Percentiles rank a stretch among this genome's conserved stretches.
These are phyloP conservation scores for Sebastes nivosus DNA, from an alignment of 2,797 vertebrate species.

Conservation along the genomic window DNA sequence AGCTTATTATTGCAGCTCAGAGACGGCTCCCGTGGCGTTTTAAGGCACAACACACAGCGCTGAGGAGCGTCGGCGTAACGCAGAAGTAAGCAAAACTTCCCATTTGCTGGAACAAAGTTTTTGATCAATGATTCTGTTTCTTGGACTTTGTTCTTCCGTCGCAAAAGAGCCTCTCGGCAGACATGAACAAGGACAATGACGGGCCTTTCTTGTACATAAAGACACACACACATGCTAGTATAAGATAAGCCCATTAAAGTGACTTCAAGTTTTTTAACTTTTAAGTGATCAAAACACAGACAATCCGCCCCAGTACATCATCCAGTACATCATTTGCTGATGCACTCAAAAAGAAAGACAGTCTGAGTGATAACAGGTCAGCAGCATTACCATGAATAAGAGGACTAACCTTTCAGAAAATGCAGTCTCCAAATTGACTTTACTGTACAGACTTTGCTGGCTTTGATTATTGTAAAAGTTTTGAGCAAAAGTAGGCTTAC, in stretches of 20 bases:
- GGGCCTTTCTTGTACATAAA: background rate
- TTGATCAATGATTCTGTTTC: slow-evolving; percentile 35
- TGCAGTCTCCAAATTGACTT: background rate
- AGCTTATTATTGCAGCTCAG: slow-evolving; percentile 34
- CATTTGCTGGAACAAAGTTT: slow-evolving; percentile 7
- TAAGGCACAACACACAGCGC: background rate
- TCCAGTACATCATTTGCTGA: background rate
- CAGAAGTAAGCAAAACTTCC: background rate
- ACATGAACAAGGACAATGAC: background rate
- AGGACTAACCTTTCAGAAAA: background rate
- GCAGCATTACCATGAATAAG: background rate
- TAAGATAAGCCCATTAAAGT: background rate
- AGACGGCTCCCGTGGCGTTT: slow-evolving; percentile 4
- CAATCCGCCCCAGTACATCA: background rate
- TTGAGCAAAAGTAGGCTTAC: background rate
- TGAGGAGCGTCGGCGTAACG: background rate
- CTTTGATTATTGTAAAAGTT: background rate
- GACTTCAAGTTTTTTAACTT: background rate
- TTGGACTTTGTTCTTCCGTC: slow-evolving; percentile 12
- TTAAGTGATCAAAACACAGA: background rate
- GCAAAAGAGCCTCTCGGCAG: slow-evolving; percentile 3
- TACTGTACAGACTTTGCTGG: background rate
- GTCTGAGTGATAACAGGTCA: background rate
- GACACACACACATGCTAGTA: background rate
- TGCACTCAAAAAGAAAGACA: background rate